Base-by-base conservation (phyloP, 2,888 invertebrate species). In the Zele albiditarsus region DNA sequence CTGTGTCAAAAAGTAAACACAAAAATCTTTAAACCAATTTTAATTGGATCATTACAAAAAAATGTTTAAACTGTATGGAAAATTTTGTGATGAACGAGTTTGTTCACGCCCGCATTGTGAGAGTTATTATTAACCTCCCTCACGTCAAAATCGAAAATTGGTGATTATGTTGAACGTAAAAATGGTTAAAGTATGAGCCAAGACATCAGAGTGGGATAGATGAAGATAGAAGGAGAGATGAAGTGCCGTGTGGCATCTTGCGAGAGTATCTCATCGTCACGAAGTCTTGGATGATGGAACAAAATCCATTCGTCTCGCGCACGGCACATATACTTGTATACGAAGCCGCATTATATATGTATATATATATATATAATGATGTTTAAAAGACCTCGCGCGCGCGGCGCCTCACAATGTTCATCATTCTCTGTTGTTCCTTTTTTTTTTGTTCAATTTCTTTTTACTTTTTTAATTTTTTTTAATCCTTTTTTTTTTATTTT, bases 251-350 rank as follows among this genome's bases (percentile, higher is more conserved):
- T 53, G 53, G 53, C 53, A 53, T 53, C 53, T 53, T 53, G 20
- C 53, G 53, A 53, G 74, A 76, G 75, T 66, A 28, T 25, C 72
- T 73, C 79, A 78, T 75, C 71, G 78, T 60, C 71, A 75, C 76
- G 70, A 80, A 66, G 77, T 76, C 74, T 67, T 46, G 74, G 71
- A 69, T 80, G 80, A 82, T 80, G 82, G 82, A 82, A 82, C 82
- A 82, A 82, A 84, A 84, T 82, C 80, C 84, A 82, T 85, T 85
- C 85, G 85, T 83, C 84, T 83, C 84, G 83, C 80, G 80, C 80
- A 77, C 80, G 72, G n/a, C 16, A 77, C 77, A 69, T 73, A 77
- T 62, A 58, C 16, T 8, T 20, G 8, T 10, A 53, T 53, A 62
- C 38, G 12, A 38, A 38, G 38, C 38, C 60, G 28, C 6, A 60